These are phyloP conservation scores for Candoia aspera DNA, from an alignment of 2,113 vertebrate genomes.

Conservation along the genomic window DNA sequence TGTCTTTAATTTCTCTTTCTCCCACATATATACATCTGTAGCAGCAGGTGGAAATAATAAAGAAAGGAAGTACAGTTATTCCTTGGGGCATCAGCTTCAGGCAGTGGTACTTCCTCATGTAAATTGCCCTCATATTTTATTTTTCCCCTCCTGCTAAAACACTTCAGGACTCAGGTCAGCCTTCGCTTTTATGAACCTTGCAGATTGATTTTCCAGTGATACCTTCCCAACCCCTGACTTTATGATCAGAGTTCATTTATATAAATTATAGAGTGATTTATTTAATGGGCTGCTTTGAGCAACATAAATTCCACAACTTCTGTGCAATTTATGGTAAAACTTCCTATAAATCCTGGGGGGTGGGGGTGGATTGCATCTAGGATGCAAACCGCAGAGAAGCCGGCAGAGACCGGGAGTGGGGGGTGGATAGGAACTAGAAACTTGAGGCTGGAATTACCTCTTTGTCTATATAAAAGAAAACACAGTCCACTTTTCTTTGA, in stretches of 20 bases:
- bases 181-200: constrained; percentile 50
- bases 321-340: constrained; percentile 64
- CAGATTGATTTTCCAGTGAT: constrained; percentile 53
- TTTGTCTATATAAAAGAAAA: background rate
- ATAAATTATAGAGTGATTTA: constrained; percentile 70
- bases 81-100: background rate
- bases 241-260: constrained; percentile 61
- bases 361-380: constrained; percentile 16
- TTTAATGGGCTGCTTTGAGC: constrained; percentile 62
- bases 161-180: constrained; percentile 18
- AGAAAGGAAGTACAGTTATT: background rate
- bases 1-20: background rate
- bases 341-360: constrained; percentile 58
- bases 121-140: background rate
- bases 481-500: background rate
- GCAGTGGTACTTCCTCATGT: background rate
- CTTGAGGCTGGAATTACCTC: background rate
- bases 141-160: constrained; percentile 9
- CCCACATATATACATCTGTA: background rate
- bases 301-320: constrained; percentile 56
- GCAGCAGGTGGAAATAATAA: background rate
- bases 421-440: background rate
- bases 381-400: background rate
- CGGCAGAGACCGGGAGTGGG: background rate
- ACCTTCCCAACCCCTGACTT: constrained; percentile 32